Evolutionary conservation across 2,888 invertebrate genomes (phyloP).

Genomic region (Leucophenga montana): DNA sequence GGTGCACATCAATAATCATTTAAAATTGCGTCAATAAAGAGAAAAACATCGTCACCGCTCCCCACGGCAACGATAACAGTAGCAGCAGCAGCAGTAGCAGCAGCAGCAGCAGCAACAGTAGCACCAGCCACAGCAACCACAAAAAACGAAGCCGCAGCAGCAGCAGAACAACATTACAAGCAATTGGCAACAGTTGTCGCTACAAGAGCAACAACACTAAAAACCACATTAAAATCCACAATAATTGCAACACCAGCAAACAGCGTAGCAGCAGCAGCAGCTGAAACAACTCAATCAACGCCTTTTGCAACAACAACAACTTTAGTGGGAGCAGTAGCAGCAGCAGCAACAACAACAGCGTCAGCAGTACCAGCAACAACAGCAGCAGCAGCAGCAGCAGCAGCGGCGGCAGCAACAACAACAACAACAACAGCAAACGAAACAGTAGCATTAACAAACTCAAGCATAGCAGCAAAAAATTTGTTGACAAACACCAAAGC

Average conservation of each 20-base stretch:
- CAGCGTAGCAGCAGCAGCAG: conserved; percentile 33
- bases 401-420: conserved; percentile 18
- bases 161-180: conserved; percentile 35
- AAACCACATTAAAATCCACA: conserved; percentile 32
- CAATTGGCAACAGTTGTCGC: conserved; percentile 51
- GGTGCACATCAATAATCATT: conserved; percentile 59
- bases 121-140: conserved; percentile 29
- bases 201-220: conserved; percentile 34
- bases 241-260: conserved; percentile 17
- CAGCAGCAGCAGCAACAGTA: conserved; percentile 38
- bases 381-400: conserved; percentile 34
- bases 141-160: conserved; percentile 22
- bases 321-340: conserved; percentile 25
- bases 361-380: conserved; percentile 27
- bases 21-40: conserved; percentile 71
- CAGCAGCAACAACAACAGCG: conserved; percentile 24
- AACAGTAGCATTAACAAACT: conserved; percentile 30
- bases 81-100: conserved; percentile 47
- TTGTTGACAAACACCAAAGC: conserved; percentile 50
- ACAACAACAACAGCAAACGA: conserved; percentile 31
- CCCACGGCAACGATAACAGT: conserved; percentile 49
- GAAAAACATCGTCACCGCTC: conserved; percentile 65
- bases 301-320: conserved; percentile 28
- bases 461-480: conserved; percentile 29
- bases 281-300: conserved; percentile 40